Evolutionary conservation across 2,888 invertebrate species (phyloP).

Genomic region (Zootermopsis nevadensis): DNA sequence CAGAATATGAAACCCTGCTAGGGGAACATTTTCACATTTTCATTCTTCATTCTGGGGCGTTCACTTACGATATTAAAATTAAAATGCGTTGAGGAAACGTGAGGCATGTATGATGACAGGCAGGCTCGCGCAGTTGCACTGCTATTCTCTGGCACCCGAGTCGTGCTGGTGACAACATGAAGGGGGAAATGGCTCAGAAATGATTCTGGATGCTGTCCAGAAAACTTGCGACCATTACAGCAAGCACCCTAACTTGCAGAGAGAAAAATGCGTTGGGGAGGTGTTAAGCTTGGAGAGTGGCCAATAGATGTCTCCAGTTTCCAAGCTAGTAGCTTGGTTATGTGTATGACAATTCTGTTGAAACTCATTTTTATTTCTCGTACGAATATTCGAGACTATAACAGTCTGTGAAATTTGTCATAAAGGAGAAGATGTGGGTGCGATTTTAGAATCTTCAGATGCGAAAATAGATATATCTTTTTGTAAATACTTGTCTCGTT

Average conservation of each 20-base stretch:
- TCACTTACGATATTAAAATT: no score
- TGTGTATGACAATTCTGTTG: constrained; percentile 27
- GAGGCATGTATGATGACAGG: no score
- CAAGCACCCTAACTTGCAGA: constrained; percentile 28
- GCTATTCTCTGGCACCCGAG: neutral
- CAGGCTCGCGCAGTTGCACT: no score
- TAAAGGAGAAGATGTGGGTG: neutral
- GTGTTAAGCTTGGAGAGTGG: constrained; percentile 38
- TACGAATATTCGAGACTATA: constrained; percentile 1
- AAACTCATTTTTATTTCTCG: neutral
- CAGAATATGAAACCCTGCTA: no score
- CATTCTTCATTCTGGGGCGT: no score
- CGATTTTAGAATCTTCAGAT: neutral
- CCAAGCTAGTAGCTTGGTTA: neutral
- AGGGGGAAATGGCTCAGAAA: constrained; percentile 40
- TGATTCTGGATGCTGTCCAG: constrained; percentile 37
- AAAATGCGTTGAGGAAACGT: no score
- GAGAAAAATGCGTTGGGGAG: constrained; percentile 33
- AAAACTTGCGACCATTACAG: constrained; percentile 37
- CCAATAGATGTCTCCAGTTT: constrained; percentile 31
- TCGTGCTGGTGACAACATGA: neutral
- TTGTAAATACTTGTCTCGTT: neutral
- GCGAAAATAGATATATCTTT: neutral
- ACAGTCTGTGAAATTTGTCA: neutral
- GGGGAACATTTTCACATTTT: no score